Evolutionary conservation across 2,888 invertebrate species (phyloP).

Genomic region (Cryptocephalus primarius): DNA sequence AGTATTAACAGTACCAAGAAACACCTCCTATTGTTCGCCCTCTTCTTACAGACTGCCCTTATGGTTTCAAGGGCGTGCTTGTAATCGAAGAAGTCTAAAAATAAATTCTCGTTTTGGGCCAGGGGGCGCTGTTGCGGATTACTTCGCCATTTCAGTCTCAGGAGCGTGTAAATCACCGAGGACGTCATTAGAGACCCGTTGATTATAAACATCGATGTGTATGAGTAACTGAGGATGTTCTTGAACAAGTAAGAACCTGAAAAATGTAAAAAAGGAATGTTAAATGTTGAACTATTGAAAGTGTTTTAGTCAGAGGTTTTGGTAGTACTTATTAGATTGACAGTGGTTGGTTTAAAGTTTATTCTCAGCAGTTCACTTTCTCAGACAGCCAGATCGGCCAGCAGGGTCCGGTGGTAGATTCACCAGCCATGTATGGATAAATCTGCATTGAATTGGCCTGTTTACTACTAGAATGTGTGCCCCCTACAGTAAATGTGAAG

Average conservation of each 20-base stretch:
- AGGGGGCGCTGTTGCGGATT: slow-evolving; percentile 50
- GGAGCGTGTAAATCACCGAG: slow-evolving; percentile 53
- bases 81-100: slow-evolving; percentile 58
- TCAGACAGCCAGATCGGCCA: no score
- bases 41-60: slow-evolving; percentile 47
- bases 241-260: slow-evolving; percentile 55
- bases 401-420: no score
- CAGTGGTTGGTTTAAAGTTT: no score
- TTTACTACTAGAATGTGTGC: no score
- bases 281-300: no score
- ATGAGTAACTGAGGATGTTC: slow-evolving; percentile 45
- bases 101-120: slow-evolving; percentile 42
- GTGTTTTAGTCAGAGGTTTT: no score
- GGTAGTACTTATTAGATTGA: no score
- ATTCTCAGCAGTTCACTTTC: no score
- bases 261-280: slow-evolving; percentile 16
- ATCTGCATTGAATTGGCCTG: no score
- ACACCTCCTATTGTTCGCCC: slow-evolving; percentile 46
- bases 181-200: slow-evolving; percentile 51
- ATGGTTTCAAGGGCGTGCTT: slow-evolving; percentile 55
- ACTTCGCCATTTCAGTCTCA: slow-evolving; percentile 61
- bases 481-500: no score
- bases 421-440: no score
- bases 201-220: slow-evolving; percentile 61
- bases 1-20: slow-evolving; percentile 59